Conservation (phyloP, 2,113 vertebrate genomes). For the Vulpes lagopus region DNA sequence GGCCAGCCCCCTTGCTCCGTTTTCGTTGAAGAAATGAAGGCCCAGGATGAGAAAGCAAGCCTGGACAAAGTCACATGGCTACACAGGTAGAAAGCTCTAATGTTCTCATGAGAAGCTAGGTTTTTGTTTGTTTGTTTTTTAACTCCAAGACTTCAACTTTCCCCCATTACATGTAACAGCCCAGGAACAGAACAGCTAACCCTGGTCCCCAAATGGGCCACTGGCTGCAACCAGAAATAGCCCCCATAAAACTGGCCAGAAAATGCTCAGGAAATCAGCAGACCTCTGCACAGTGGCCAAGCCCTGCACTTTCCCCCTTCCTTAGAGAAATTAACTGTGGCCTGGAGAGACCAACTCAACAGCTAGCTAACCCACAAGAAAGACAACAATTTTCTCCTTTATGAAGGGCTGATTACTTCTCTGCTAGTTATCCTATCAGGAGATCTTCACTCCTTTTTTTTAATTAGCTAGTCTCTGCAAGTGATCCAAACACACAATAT, state of each 20-base stretch:
- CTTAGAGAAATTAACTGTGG: background rate
- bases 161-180: background rate
- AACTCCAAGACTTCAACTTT: background rate
- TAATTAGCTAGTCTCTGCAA: constrained; percentile 47
- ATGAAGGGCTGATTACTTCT: background rate
- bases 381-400: background rate
- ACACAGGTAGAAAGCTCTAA: background rate
- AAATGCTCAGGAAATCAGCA: background rate
- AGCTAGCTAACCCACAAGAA: background rate
- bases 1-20: background rate
- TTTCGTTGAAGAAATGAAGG: background rate
- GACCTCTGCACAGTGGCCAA: background rate
- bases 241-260: background rate
- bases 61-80: background rate
- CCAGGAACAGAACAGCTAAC: background rate
- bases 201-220: background rate
- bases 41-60: background rate
- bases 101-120: background rate
- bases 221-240: background rate
- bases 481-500: background rate
- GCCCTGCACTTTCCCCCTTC: background rate
- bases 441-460: constrained; percentile 26
- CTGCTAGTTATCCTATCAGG: background rate
- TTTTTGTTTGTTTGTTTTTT: background rate
- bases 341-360: background rate